Evolutionary conservation across 2,888 invertebrate species (phyloP).

Genomic region (Caenorhabditis parvicauda): DNA sequence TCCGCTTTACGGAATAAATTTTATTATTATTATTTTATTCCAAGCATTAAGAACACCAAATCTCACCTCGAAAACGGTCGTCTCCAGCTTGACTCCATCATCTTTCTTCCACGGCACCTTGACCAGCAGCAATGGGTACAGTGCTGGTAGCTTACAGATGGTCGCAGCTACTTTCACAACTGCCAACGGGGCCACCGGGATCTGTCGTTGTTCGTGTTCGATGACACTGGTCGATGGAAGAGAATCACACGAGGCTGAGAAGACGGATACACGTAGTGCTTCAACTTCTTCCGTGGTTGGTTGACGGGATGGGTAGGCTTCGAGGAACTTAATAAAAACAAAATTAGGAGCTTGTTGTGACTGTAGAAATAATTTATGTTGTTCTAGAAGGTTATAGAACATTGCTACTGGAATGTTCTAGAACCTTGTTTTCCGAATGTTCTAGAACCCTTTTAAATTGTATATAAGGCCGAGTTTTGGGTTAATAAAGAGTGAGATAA

Average conservation of each 20-base stretch:
- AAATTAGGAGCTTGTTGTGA: not conserved
- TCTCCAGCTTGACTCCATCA: too few species aligned
- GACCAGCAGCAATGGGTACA: slow-evolving; percentile 17
- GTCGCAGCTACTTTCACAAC: slow-evolving; percentile 19
- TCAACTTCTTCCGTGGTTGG: slow-evolving; percentile 12
- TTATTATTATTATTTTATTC: too few species aligned
- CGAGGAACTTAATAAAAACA: slow-evolving; percentile 29
- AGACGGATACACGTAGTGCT: slow-evolving; percentile 9
- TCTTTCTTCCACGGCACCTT: slow-evolving; percentile 16
- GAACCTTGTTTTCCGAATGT: too few species aligned
- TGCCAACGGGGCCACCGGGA: slow-evolving; percentile 24
- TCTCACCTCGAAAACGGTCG: not conserved
- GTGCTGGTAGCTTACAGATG: slow-evolving; percentile 14
- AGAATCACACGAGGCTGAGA: slow-evolving; percentile 8
- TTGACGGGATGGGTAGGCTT: slow-evolving; percentile 30
- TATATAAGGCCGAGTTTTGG: too few species aligned
- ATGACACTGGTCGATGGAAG: slow-evolving; percentile 12
- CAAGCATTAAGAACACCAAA: too few species aligned
- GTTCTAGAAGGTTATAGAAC: too few species aligned
- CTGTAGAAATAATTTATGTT: too few species aligned
- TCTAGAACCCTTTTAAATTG: too few species aligned
- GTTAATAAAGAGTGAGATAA: too few species aligned
- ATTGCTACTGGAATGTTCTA: too few species aligned
- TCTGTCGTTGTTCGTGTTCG: slow-evolving; percentile 9
- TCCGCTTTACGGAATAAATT: too few species aligned